Base-by-base conservation (phyloP, 2,888 invertebrate genomes). In the Tetrapedia diversipes region DNA sequence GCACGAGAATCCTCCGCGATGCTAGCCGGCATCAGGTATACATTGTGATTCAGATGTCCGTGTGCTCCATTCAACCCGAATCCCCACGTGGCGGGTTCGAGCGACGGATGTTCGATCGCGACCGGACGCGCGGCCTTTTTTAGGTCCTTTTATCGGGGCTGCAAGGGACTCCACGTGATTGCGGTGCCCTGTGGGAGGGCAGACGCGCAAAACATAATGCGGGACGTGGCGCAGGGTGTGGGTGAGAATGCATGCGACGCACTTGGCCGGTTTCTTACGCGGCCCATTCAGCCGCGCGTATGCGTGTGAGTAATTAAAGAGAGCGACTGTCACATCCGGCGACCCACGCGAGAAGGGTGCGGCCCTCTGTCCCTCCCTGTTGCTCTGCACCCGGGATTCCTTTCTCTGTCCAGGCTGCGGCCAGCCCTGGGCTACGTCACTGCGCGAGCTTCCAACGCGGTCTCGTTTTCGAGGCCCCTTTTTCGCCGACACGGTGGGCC, bases 301-400 rank as follows among this genome's bases (percentile, higher is more conserved):
- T 87, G 86, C 87, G 89, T 87, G 89, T 89, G 90, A 90, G 91
- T 91, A 91, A 91, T 91, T 91, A 91, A 91, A 91, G 90, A 90
- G 90, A 90, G 90, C 90, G 91, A 90, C 90, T 89, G 91, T 90
- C 90, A 90, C 91, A 91, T 91, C 91, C 91, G 91, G 91, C 91
- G 90, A 90, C 91, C 91, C 91, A 91, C 91, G 91, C 91, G 88
- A 88, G 82, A 89, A 91, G 91, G 91, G 91, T 90, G 91, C 91
- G 91, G 91, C 89, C n/a, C 79, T 76, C 74, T 79, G 80, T 76
- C 72, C 75, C 66, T 74, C 77, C 79, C 81, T 76, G 71, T 80
- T 67, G 64, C 80, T 81, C 77, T 47, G 63, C 49, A 57, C 54
- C 64, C 74, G 57, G 37, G 32, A 66, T 63, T 49, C 49, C 24